Percentiles rank a stretch among this genome's conserved stretches.
phyloP scores from a whole-genome alignment of 2,888 invertebrate genomes.

The Chydorus sphaericus region DNA sequence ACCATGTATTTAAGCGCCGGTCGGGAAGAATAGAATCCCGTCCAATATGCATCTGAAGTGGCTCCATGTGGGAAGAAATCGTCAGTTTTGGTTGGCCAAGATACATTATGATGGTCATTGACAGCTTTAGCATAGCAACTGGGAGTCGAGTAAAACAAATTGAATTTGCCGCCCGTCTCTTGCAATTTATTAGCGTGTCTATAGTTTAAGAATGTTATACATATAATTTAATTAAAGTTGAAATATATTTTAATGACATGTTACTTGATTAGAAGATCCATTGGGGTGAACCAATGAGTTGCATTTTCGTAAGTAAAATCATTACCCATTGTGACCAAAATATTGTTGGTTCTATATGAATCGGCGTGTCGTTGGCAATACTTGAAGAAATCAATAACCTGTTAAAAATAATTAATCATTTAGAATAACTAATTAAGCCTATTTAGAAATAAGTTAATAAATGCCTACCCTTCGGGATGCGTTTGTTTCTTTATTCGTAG shows the following conservation, averaged over 20 bases:
- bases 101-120: conserved; percentile 47
- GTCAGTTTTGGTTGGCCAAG: conserved; percentile 56
- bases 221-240: no score
- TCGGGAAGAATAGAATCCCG: conserved; percentile 74
- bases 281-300: conserved; percentile 58
- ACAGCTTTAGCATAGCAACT: conserved; percentile 69
- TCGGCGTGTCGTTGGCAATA: conserved; percentile 41
- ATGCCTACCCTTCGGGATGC: no score
- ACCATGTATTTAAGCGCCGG: conserved; percentile 67
- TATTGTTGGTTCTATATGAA: conserved; percentile 50
- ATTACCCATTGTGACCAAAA: conserved; percentile 76
- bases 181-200: conserved; percentile 17
- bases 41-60: conserved; percentile 78
- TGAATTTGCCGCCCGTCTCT: conserved; percentile 12
- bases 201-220: no score
- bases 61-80: conserved; percentile 89
- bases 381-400: conserved; percentile 36
- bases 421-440: no score
- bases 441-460: no score
- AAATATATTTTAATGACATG: no score
- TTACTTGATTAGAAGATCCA: conserved; percentile 70
- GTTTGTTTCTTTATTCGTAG: conserved; percentile 12
- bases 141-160: conserved; percentile 61
- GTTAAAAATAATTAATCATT: no score
- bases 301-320: conserved; percentile 81